A percentile compares a stretch with the other conserved stretches of the same genome.
Conservation (phyloP, 1,140 invertebrate species). For the Matsumurasca onukii region DNA sequence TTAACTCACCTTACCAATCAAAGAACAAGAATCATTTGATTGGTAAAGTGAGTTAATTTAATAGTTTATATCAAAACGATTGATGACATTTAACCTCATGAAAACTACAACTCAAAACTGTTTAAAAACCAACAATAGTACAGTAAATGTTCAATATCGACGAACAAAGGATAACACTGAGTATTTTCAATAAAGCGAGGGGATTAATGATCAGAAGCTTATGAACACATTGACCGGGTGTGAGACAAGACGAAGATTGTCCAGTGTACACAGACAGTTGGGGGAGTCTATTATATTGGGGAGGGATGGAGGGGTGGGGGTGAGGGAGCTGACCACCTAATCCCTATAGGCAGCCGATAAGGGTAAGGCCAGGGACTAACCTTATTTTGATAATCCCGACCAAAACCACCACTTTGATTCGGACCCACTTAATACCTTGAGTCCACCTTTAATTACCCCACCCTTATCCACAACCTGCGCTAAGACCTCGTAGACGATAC, state of each 20-base stretch:
- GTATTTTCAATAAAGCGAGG: neutral
- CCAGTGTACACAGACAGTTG: too few relatives aligned
- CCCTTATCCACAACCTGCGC: neutral
- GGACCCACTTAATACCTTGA: conserved; percentile 18
- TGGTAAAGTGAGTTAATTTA: too few relatives aligned
- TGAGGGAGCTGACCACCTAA: conserved; percentile 11
- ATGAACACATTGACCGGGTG: too few relatives aligned
- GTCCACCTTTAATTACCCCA: conserved; percentile 17
- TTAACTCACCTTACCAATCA: too few relatives aligned
- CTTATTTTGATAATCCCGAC: conserved; percentile 26
- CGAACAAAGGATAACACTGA: neutral
- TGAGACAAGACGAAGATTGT: too few relatives aligned
- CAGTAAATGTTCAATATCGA: neutral
- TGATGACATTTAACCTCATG: too few relatives aligned
- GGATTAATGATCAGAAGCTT: neutral
- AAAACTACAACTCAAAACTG: too few relatives aligned
- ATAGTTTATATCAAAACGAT: too few relatives aligned
- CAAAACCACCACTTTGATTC: conserved; percentile 27
- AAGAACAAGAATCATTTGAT: too few relatives aligned
- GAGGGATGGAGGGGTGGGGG: too few relatives aligned
- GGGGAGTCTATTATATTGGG: neutral
- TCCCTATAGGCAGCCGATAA: conserved; percentile 25
- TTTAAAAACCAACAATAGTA: too few relatives aligned
- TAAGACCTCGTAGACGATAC: neutral
- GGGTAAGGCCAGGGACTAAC: conserved; percentile 22